Base-by-base conservation (phyloP, 2,888 invertebrate genomes). In the Trichopoda pennipes region DNA sequence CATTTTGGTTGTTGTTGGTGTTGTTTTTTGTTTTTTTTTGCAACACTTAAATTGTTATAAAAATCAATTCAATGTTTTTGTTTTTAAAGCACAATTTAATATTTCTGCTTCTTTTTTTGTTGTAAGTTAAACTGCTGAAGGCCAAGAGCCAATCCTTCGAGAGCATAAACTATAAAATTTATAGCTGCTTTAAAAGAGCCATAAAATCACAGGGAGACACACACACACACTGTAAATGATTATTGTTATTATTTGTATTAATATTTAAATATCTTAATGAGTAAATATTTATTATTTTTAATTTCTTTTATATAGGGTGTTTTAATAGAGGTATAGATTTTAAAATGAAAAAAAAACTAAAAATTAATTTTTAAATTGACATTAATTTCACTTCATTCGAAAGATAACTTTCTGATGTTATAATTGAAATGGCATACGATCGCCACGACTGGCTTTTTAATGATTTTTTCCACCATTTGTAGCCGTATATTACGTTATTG, bases 141-240 rank as follows among this genome's bases (percentile, higher is more conserved):
- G 0, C 58, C 9, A 42, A 28, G 66, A 73, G 66, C 61, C 73
- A 79, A 79, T 55, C 61, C 79, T 55, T 73, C 35, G 14, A 44
- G 28, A 61, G 51, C 23, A 44, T 53, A 64, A 28, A 53, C 44
- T 61, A 61, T 79, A 61, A 79, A 79, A 79, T 66, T 66, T 73
- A 68, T 79, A 38, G 66, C 19, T 73, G 60, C 66, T 42, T 61
- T 73, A 72, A 66, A 64, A 61, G n/a, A 19, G 21, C 0, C 61
- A 61, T 42, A 44, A 75, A 51, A 75, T n/a, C n/a, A n/a, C n/a
- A n/a, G n/a, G n/a, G n/a, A 66, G 12, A 16, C 32, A 19, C 47
- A 38, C 35, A 8, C 28, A 38, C 23, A 49, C 28, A 28, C 28
- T 12, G 28, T 19, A 35, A 51, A 14, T 38, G 10, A 28, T n/a